A percentile compares a stretch with the other conserved stretches of the same genome.
Conservation (phyloP, 2,888 invertebrate species). For the Heliconius aoede region DNA sequence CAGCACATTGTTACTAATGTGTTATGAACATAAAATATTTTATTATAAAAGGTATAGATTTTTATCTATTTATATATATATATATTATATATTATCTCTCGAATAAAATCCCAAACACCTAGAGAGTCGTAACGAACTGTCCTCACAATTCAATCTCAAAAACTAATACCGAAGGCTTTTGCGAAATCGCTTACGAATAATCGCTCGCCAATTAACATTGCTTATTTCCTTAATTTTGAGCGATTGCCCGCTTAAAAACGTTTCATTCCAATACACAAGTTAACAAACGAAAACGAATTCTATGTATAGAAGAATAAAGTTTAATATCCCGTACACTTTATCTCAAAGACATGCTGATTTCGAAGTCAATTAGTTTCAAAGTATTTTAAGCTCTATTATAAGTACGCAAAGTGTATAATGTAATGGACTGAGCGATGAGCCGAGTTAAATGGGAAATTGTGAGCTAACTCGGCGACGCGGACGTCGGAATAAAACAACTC, state of each 20-base stretch:
- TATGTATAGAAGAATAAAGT: background rate
- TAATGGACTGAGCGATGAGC: conserved; percentile 58
- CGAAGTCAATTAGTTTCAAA: conserved; percentile 44
- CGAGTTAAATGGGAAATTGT: conserved; percentile 80
- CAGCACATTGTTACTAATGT: background rate
- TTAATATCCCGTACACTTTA: conserved; percentile 42
- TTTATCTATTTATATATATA: too few species aligned
- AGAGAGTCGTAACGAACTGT: conserved; percentile 35
- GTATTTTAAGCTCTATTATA: conserved; percentile 52
- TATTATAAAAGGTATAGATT: background rate
- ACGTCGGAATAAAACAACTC: conserved; percentile 81
- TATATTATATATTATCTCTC: too few species aligned
- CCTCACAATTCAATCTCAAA: conserved; percentile 53
- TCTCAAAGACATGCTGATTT: conserved; percentile 53
- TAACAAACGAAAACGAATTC: background rate
- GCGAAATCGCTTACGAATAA: conserved; percentile 65
- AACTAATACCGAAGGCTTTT: conserved; percentile 51
- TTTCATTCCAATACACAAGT: conserved; percentile 53
- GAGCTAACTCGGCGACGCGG: conserved; percentile 69
- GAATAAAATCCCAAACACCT: background rate
- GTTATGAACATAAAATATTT: background rate
- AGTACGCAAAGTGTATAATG: conserved; percentile 54
- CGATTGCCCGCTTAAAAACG: conserved; percentile 71
- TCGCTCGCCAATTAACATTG: conserved; percentile 77
- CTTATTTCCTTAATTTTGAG: conserved; percentile 80